Percentiles rank a stretch among this genome's conserved stretches.
Conservation (phyloP, 2,888 invertebrate genomes). For the Leptarthrus brevirostris region DNA sequence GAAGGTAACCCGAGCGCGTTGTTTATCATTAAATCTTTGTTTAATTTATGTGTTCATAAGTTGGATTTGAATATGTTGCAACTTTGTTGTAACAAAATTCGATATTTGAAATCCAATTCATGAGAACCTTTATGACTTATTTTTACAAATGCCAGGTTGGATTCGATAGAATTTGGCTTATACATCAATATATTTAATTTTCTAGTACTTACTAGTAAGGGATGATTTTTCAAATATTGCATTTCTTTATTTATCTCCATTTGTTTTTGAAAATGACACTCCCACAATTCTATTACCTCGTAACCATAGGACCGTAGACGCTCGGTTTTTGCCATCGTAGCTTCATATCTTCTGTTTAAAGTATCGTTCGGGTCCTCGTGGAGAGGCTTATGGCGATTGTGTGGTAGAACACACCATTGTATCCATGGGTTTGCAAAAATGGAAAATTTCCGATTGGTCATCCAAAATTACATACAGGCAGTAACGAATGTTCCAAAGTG, state of each 20-base stretch:
- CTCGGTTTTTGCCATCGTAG: not conserved
- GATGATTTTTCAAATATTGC: not conserved
- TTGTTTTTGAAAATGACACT: not conserved
- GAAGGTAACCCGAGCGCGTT: too few species aligned
- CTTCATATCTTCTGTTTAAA: conserved; percentile 4
- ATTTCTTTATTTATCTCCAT: not conserved
- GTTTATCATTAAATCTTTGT: too few species aligned
- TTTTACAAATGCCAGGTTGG: too few species aligned
- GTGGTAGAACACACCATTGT: not conserved
- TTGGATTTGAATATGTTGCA: too few species aligned
- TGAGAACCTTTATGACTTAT: too few species aligned
- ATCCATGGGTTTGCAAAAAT: not conserved
- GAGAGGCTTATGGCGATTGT: not conserved
- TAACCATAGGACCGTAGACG: conserved; percentile 26
- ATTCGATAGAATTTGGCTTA: too few species aligned
- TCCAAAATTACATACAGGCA: not conserved
- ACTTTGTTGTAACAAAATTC: too few species aligned
- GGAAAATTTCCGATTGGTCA: not conserved
- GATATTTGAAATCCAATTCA: too few species aligned
- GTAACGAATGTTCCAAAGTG: too few species aligned
- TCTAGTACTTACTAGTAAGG: not conserved
- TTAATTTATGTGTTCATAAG: too few species aligned
- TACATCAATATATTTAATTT: too few species aligned
- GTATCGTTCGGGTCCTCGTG: not conserved
- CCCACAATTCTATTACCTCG: conserved; percentile 49